Evolutionary conservation across 2,888 invertebrate genomes (phyloP).

Genomic region (Chorisops tibialis): DNA sequence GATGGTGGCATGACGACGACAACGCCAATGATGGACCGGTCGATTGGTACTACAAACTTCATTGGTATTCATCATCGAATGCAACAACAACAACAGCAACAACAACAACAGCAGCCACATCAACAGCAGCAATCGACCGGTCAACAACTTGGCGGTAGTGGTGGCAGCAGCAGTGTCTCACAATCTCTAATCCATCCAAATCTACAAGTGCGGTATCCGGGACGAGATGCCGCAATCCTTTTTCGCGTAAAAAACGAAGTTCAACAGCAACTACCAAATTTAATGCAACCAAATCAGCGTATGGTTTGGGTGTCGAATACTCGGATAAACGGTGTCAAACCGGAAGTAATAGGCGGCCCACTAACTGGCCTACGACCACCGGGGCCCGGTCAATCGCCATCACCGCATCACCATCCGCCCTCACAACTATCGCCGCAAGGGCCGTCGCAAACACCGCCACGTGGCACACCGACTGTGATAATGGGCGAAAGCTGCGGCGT

Average conservation of each 20-base stretch:
- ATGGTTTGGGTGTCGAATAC: conserved; percentile 60
- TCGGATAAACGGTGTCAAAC: conserved; percentile 75
- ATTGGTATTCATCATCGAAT: conserved; percentile 36
- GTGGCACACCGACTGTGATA: conserved; percentile 79
- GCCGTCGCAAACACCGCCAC: conserved; percentile 52
- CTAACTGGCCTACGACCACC: conserved; percentile 44
- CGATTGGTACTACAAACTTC: conserved; percentile 34
- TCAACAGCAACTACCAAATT: conserved; percentile 25
- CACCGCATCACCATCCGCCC: conserved; percentile 48
- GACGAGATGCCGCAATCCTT: conserved; percentile 50
- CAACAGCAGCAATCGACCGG: conserved; percentile 42
- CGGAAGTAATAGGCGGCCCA: conserved; percentile 72
- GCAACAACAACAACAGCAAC: conserved; percentile 34
- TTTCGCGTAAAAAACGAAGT: conserved; percentile 52
- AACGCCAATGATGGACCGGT: conserved; percentile 36
- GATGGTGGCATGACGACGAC: conserved; percentile 12
- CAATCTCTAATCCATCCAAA: conserved; percentile 52
- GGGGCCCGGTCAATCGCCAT: conserved; percentile 44
- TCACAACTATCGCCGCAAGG: conserved; percentile 50
- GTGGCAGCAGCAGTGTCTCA: conserved; percentile 42
- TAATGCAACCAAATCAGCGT: conserved; percentile 44
- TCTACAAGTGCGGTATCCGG: conserved; percentile 54
- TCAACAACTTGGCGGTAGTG: conserved; percentile 42
- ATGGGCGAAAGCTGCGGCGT: conserved; percentile 93
- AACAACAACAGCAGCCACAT: conserved; percentile 35